These are phyloP conservation scores for Heterotilapia buettikoferi DNA, from an alignment of 2,113 vertebrate genomes.

Conservation along the genomic window DNA sequence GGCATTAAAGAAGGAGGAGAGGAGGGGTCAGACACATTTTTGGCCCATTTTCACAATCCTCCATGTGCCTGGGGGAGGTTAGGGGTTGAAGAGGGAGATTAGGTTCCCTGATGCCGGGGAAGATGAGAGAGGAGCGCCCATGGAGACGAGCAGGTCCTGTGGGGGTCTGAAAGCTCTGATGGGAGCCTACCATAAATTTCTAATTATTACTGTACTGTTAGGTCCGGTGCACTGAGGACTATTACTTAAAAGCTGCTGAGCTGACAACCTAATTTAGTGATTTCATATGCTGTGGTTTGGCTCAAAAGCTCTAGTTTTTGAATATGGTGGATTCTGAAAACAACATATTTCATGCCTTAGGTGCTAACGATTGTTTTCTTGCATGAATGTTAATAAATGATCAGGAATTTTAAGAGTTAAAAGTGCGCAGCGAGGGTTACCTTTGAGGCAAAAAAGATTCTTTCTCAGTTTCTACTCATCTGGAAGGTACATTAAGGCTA, in stretches of 20 bases:
- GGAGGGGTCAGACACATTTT: conserved; percentile 49
- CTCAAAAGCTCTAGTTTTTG: background rate
- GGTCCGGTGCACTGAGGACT: background rate
- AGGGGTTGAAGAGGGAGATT: conserved; percentile 51
- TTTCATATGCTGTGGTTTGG: background rate
- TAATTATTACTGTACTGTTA: conserved; percentile 7
- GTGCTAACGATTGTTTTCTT: background rate
- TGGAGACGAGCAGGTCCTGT: conserved; percentile 21
- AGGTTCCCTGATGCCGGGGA: conserved; percentile 60
- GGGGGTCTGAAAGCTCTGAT: background rate
- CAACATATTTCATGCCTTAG: background rate
- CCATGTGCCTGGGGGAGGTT: conserved; percentile 53
- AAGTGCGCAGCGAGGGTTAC: background rate
- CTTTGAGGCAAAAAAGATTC: background rate
- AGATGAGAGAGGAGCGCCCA: conserved; percentile 47
- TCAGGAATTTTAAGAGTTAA: background rate
- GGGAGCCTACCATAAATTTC: background rate
- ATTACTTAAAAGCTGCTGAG: background rate
- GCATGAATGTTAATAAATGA: background rate
- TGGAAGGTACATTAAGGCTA: background rate
- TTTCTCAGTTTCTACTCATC: background rate
- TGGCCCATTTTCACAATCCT: conserved; percentile 46
- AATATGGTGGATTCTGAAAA: background rate
- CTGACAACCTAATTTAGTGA: background rate
- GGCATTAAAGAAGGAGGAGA: background rate